A percentile compares a stretch with the other conserved stretches of the same genome.
Conservation (phyloP, 2,888 invertebrate genomes). For the Acronicta alni region DNA sequence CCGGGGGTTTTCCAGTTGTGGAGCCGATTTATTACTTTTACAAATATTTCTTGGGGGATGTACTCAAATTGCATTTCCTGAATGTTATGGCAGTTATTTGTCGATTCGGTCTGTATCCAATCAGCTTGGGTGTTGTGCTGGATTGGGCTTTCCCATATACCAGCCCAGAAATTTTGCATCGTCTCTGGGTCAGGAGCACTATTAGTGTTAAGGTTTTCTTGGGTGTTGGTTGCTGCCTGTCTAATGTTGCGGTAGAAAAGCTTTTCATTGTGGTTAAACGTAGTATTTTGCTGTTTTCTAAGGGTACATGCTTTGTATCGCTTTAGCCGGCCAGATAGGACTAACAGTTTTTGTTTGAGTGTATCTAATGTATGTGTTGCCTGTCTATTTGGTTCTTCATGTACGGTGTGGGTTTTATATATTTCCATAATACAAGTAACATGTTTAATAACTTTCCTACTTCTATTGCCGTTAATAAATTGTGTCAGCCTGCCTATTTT, state of each 20-base stretch:
- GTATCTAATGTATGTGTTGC: slow-evolving; percentile 16
- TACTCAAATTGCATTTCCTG: slow-evolving; percentile 4
- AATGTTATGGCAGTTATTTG: not conserved
- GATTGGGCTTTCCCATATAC: slow-evolving; percentile 1
- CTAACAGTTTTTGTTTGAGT: slow-evolving; percentile 25
- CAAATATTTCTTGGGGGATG: slow-evolving; percentile 7
- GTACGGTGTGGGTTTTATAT: slow-evolving; percentile 5
- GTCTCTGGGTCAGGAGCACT: slow-evolving; percentile 2
- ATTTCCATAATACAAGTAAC: not conserved
- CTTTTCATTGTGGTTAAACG: slow-evolving; percentile 23
- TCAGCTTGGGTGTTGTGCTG: slow-evolving; percentile 12
- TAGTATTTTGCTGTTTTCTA: slow-evolving; percentile 23
- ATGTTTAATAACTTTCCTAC: slow-evolving; percentile 11
- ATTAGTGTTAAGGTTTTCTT: not conserved
- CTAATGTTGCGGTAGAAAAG: slow-evolving; percentile 19
- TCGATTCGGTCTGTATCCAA: slow-evolving; percentile 11
- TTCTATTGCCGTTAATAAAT: slow-evolving; percentile 16
- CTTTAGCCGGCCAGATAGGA: slow-evolving; percentile 4
- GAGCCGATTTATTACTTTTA: not conserved
- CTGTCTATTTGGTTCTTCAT: slow-evolving; percentile 13
- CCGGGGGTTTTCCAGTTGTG: slow-evolving; percentile 1
- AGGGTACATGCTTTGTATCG: slow-evolving; percentile 14
- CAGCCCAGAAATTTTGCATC: slow-evolving; percentile 13
- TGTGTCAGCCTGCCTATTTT: slow-evolving; percentile 18
- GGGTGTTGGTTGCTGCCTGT: slow-evolving; percentile 5